Evolutionary conservation across 1,140 invertebrate genomes (phyloP).

Genomic region (Scylla paramamosain): DNA sequence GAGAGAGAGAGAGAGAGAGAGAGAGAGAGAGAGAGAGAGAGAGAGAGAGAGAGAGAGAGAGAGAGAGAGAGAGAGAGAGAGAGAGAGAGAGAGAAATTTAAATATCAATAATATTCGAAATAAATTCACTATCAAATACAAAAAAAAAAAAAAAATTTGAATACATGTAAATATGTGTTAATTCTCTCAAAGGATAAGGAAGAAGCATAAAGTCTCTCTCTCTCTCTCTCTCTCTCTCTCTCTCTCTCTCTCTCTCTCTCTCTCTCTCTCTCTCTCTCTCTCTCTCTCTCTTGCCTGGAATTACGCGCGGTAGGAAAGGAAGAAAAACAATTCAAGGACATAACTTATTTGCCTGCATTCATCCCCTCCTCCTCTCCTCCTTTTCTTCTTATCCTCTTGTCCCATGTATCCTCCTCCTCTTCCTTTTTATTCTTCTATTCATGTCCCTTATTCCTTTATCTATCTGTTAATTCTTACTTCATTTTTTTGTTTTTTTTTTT

Average conservation of each 20-base stretch:
- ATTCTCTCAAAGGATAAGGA: neutral
- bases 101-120: too few relatives aligned
- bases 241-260: conserved; percentile 40
- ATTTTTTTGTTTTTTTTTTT: too few relatives aligned
- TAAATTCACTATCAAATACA: neutral
- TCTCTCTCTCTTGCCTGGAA: neutral
- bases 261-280: conserved; percentile 51
- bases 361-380: too few relatives aligned
- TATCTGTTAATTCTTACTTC: too few relatives aligned
- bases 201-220: neutral
- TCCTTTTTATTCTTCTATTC: too few relatives aligned
- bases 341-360: neutral
- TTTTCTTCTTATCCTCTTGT: neutral
- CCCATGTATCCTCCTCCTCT: neutral
- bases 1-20: neutral
- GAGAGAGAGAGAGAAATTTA: neutral
- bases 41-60: conserved; percentile 29
- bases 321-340: neutral
- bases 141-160: neutral
- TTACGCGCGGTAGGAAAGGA: neutral
- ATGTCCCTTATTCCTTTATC: too few relatives aligned
- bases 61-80: conserved; percentile 22
- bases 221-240: conserved; percentile 52
- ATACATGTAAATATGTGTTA: neutral
- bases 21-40: neutral